Conservation (phyloP, 2,797 vertebrate species). For the Paramormyrops hopkinsi region DNA sequence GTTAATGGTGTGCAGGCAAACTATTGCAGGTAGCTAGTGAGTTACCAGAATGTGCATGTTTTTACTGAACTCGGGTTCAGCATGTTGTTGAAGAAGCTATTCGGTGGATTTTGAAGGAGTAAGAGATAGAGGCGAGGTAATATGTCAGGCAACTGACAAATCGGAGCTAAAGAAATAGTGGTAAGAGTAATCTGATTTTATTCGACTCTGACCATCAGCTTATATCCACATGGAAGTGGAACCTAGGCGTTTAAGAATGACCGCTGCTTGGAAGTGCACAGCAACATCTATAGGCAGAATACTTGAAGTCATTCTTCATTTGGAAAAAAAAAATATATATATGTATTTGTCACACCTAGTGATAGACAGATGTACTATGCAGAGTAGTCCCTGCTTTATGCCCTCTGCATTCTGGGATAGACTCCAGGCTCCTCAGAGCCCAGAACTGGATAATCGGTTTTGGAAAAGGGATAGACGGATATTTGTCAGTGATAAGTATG, state of each 20-base stretch:
- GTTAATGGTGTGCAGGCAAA: neutral
- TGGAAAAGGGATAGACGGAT: neutral
- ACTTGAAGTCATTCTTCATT: neutral
- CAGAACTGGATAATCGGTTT: neutral
- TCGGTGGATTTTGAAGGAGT: neutral
- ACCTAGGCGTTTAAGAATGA: neutral
- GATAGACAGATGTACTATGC: neutral
- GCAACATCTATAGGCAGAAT: neutral
- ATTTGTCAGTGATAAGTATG: conserved; percentile 7
- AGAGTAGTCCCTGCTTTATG: neutral
- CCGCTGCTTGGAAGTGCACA: neutral
- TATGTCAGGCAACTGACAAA: neutral
- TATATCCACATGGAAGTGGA: neutral
- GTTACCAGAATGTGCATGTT: neutral
- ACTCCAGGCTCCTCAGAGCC: neutral
- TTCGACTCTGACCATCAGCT: neutral
- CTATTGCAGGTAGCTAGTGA: neutral
- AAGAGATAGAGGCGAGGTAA: neutral
- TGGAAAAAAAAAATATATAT: neutral
- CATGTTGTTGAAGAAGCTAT: neutral
- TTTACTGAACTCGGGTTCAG: neutral
- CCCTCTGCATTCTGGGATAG: neutral
- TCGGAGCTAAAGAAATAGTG: neutral
- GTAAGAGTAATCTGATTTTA: neutral
- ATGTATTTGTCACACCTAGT: neutral